Evolutionary conservation across 2,113 vertebrate species (phyloP).

Genomic region (Lipotes vexillifer): DNA sequence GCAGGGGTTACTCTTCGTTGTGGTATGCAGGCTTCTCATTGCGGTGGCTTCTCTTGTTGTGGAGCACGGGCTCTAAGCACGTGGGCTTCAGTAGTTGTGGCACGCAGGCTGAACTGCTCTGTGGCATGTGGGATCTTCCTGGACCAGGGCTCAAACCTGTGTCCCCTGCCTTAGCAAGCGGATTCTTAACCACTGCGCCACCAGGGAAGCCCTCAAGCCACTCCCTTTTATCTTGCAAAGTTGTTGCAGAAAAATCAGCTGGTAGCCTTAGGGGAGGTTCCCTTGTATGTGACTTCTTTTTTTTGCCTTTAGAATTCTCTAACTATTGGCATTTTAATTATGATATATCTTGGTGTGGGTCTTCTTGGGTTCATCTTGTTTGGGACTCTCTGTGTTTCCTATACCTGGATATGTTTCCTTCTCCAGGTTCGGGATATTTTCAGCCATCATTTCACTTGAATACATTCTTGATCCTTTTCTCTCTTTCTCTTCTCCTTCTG

Average conservation of each 20-base stretch:
- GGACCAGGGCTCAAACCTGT: too few relatives aligned
- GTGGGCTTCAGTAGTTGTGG: too few relatives aligned
- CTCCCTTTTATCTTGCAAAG: neutral
- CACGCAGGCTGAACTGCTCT: too few relatives aligned
- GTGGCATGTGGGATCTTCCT: too few relatives aligned
- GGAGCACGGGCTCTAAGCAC: too few relatives aligned
- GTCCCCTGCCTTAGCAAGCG: rapidly evolving
- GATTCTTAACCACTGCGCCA: too few relatives aligned
- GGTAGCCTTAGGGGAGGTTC: neutral
- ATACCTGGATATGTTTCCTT: neutral
- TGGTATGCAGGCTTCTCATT: too few relatives aligned
- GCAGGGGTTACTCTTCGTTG: too few relatives aligned
- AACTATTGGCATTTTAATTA: neutral
- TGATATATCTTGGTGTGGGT: neutral
- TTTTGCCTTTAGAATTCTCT: neutral
- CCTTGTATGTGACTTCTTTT: neutral
- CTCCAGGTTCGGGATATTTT: neutral
- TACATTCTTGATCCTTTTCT: neutral
- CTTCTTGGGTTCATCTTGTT: neutral
- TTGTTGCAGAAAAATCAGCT: neutral
- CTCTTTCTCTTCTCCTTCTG: neutral
- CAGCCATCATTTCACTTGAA: neutral
- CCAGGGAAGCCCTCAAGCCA: neutral
- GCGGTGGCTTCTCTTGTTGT: too few relatives aligned
- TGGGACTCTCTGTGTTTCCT: neutral